Percentiles rank a stretch among this genome's conserved stretches.
These are phyloP conservation scores for Motacilla tschutschensis DNA, from an alignment of 2,113 vertebrate genomes.

Conservation along the genomic window DNA sequence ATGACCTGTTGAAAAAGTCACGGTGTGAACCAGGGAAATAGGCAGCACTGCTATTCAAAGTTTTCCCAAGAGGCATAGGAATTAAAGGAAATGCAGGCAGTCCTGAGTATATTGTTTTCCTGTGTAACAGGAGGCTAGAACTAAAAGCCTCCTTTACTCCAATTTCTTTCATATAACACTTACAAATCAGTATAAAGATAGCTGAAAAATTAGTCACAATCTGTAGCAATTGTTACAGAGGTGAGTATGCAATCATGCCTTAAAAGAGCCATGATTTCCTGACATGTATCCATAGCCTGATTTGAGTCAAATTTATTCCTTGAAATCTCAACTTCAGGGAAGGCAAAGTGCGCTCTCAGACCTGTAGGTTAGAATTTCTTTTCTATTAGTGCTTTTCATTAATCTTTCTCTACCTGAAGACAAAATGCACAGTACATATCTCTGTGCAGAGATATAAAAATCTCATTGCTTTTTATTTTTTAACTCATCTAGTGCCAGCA, in stretches of 20 bases:
- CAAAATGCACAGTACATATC: background rate
- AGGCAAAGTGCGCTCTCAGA: background rate
- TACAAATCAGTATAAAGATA: background rate
- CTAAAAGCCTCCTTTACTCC: background rate
- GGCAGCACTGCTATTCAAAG: background rate
- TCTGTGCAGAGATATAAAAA: background rate
- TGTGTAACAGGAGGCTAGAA: background rate
- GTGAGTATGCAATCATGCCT: background rate
- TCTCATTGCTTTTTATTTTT: background rate
- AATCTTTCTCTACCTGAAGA: background rate
- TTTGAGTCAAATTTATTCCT: slow-evolving; percentile 10
- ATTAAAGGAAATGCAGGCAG: background rate
- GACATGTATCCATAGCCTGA: background rate
- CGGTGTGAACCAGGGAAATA: background rate
- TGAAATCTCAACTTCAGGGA: background rate
- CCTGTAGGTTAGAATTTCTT: background rate
- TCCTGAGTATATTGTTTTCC: background rate
- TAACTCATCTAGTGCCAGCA: background rate
- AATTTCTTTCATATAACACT: background rate
- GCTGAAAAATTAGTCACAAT: background rate
- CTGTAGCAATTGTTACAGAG: slow-evolving; percentile 13
- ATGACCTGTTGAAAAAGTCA: background rate
- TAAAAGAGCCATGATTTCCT: slow-evolving; percentile 28
- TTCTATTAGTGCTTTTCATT: background rate
- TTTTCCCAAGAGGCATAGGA: background rate